A percentile compares a stretch with the other conserved stretches of the same genome.
Conservation (phyloP, 1,140 invertebrate species). For the Chionoecetes opilio region DNA sequence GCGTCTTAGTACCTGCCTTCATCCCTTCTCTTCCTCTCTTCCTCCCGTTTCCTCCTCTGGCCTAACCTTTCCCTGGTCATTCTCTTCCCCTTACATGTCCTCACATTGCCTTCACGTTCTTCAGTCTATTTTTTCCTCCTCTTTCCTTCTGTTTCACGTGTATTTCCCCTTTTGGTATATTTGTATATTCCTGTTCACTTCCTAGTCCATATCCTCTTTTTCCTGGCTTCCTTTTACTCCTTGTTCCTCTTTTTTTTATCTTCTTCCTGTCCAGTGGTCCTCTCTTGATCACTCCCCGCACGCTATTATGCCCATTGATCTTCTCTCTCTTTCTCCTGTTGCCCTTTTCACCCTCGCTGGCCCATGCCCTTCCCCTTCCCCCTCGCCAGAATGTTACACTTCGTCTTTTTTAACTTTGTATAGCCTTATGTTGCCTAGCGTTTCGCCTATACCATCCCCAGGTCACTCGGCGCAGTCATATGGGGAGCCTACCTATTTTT, state of each 20-base stretch:
- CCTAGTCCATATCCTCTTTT: background rate
- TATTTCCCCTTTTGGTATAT: background rate
- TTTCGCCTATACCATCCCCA: background rate
- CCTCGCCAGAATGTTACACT: background rate
- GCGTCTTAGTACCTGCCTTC: background rate
- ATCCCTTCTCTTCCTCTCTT: background rate
- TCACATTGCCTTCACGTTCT: background rate
- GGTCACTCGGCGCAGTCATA: slow-evolving; percentile 12
- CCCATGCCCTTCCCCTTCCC: background rate
- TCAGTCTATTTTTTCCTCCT: background rate
- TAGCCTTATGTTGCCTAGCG: background rate
- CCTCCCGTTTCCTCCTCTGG: background rate
- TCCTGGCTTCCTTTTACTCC: slow-evolving; percentile 25
- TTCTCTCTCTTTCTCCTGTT: slow-evolving; percentile 32
- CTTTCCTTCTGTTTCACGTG: background rate
- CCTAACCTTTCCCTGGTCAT: background rate
- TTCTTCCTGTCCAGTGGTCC: slow-evolving; percentile 38
- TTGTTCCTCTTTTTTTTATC: background rate
- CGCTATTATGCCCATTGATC: slow-evolving; percentile 29
- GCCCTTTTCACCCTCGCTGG: slow-evolving; percentile 15
- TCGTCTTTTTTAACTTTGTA: background rate
- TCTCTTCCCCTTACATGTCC: background rate
- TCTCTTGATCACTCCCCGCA: slow-evolving; percentile 21
- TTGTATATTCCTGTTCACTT: background rate
- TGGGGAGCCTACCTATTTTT: slow-evolving; percentile 2